A percentile compares a stretch with the other conserved stretches of the same genome.
Conservation (phyloP, 1,140 invertebrate species). For the Neodiprion pinetum region DNA sequence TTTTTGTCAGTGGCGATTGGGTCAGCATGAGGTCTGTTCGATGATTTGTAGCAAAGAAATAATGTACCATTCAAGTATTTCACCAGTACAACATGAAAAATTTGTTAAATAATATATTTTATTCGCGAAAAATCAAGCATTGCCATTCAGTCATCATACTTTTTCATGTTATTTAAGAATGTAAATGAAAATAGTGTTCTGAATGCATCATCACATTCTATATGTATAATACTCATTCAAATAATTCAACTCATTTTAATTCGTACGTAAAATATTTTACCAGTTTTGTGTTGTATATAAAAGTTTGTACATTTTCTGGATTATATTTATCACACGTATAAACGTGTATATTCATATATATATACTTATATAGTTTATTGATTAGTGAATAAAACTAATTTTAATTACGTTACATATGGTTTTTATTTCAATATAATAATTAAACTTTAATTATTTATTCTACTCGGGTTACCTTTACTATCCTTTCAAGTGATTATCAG, state of each 20-base stretch:
- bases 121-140: neutral
- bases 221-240: neutral
- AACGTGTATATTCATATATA: neutral
- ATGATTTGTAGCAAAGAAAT: no score
- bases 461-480: constrained; percentile 37
- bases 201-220: constrained; percentile 4
- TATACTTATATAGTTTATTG: constrained; percentile 30
- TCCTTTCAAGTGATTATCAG: constrained; percentile 26
- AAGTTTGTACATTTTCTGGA: constrained; percentile 41
- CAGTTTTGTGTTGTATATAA: constrained; percentile 40
- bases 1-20: neutral
- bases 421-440: constrained; percentile 47
- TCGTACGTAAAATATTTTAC: constrained; percentile 21
- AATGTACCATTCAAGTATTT: no score
- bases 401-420: constrained; percentile 41
- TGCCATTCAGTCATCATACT: neutral
- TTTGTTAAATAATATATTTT: no score
- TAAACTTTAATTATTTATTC: neutral
- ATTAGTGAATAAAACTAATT: constrained; percentile 46
- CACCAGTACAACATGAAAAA: no score
- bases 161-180: constrained; percentile 14
- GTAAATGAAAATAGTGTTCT: no score
- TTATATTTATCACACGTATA: constrained; percentile 30
- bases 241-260: constrained; percentile 12
- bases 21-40: neutral